These are phyloP conservation scores for Patiria miniata DNA, from an alignment of 35 echinoderm and acorn worm genomes.

Conservation along the genomic window DNA sequence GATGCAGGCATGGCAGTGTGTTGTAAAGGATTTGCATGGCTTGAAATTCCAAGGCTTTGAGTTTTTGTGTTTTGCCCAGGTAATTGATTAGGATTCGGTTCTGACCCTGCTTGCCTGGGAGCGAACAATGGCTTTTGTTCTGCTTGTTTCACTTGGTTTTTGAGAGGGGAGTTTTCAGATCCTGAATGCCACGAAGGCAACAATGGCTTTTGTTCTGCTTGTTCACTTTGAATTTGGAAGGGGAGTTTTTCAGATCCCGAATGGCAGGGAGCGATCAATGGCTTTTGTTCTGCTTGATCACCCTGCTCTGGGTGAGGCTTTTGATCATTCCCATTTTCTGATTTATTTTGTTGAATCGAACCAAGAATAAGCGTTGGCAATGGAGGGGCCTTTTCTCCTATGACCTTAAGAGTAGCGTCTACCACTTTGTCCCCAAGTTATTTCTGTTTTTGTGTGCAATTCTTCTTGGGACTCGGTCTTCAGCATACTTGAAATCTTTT, in stretches of 20 bases:
- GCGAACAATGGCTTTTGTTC: not conserved
- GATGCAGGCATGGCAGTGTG: no score
- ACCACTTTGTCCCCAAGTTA: not conserved
- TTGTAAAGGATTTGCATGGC: no score
- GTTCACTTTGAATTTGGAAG: no score
- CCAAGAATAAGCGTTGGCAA: not conserved
- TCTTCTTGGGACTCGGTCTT: not conserved
- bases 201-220: no score
- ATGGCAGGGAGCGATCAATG: not conserved
- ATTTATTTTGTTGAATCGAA: not conserved
- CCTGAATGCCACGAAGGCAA: no score
- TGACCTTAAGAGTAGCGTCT: not conserved
- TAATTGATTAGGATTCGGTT: no score
- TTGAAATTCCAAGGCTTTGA: no score
- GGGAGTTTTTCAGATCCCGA: not conserved
- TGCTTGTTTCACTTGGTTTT: not conserved
- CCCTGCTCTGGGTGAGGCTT: slow-evolving; percentile 1
- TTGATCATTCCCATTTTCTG: not conserved
- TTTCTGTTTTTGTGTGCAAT: not conserved
- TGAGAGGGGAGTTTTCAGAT: no score
- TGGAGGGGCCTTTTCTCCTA: not conserved
- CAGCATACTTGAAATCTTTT: not conserved
- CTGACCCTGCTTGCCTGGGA: no score
- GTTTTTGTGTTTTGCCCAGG: no score
- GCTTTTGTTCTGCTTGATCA: slow-evolving; percentile 13